Base-by-base conservation (phyloP, 2,797 vertebrate species). In the Phalloptychus januarius region DNA sequence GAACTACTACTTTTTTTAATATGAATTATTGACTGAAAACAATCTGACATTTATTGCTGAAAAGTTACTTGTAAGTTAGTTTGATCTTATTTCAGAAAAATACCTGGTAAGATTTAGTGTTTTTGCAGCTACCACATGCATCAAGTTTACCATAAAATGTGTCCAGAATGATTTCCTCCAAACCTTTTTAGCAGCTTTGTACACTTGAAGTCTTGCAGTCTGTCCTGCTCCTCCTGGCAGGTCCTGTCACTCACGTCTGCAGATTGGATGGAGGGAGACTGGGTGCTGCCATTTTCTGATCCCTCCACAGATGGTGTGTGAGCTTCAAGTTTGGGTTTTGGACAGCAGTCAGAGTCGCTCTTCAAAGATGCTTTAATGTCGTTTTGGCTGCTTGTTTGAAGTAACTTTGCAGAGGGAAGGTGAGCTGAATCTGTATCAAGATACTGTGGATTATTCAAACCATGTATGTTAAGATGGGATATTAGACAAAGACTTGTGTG, bases 321-420 rank as follows among this genome's bases (percentile, higher is more conserved):
- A 50, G 52, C 71, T 70, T 73, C 74, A 76, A 63, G 74, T 73
- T 75, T 73, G 70, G 15, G 36, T 44, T 74, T 76, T 79, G 77
- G 74, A 71, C 15, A 36, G 71, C 44, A 36, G 71, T 42, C 56
- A 56, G 23, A 63, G 77, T 77, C 28, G 40, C 28, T 48, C 42
- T 5, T 42, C 65, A 67, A 76, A 79, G 63, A 71, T 5, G 25
- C 50, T 50, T 40, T 54, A 42, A 45, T 20, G 15, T 12, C 4
- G 23, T 44, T 0, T 33, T 48, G 38, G 46, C 48, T 36, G 25
- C 36, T 58, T 23, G 12, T 48, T 56, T 42, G 28, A 71, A n/a
- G 63, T n/a, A 25, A 5, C 31, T 45, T 54, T 28, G 18, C 5
- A 25, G 38, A 7, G 8, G 13, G 25, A 65, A 70, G 8, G 31